Percentiles rank a stretch among this genome's conserved stretches.
phyloP scores from a whole-genome alignment of 2,113 vertebrate genomes.

The Crypturellus undulatus region DNA sequence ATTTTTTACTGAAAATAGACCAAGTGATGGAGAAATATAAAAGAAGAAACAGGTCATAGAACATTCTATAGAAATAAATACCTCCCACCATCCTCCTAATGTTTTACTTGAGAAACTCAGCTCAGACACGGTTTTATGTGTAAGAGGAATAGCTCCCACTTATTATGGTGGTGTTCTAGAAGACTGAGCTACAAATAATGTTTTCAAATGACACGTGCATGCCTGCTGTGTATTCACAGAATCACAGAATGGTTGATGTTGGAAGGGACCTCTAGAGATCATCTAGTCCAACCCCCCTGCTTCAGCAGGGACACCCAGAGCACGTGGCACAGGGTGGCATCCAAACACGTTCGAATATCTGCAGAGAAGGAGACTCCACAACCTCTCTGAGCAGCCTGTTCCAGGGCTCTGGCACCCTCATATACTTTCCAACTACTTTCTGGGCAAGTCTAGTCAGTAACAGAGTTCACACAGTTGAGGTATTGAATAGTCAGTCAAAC shows the following conservation, averaged over 20 bases:
- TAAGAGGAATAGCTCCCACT: not conserved
- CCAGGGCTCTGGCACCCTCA: too few relatives aligned
- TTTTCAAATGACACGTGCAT: accelerated
- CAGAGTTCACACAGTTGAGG: too few relatives aligned
- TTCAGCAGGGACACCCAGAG: too few relatives aligned
- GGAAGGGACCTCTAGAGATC: too few relatives aligned
- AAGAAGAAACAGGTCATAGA: not conserved
- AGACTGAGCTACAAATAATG: accelerated
- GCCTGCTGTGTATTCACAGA: not conserved
- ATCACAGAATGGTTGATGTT: too few relatives aligned
- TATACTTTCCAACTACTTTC: not conserved
- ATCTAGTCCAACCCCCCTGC: too few relatives aligned
- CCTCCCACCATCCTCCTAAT: accelerated
- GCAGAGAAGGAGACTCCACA: too few relatives aligned
- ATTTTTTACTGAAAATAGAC: accelerated
- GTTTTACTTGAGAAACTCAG: accelerated
- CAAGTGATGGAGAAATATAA: not conserved
- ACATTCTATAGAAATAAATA: accelerated
- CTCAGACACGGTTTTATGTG: accelerated
- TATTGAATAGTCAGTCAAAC: not conserved
- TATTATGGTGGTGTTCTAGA: not conserved
- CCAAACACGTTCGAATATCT: too few relatives aligned
- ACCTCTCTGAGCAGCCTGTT: too few relatives aligned
- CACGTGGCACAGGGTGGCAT: too few relatives aligned
- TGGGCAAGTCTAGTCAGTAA: not conserved